Percentiles rank a stretch among this genome's conserved stretches.
These are phyloP conservation scores for Porphyrio hochstetteri DNA, from an alignment of 2,113 vertebrate species.

Conservation along the genomic window DNA sequence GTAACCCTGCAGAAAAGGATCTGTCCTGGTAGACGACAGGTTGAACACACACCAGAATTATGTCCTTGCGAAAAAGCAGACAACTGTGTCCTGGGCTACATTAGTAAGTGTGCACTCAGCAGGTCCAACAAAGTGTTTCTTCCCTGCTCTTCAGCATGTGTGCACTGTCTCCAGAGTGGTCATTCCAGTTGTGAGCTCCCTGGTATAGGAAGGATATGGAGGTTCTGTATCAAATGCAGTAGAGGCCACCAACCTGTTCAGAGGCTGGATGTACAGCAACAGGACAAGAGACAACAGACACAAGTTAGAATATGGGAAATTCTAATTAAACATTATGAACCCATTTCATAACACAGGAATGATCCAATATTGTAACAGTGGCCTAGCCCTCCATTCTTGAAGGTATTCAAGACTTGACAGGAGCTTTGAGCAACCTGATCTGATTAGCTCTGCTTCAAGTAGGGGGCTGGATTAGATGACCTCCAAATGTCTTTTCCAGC, in stretches of 20 bases:
- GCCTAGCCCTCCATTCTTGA: neutral
- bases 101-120: neutral
- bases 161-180: neutral
- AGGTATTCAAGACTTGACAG: neutral
- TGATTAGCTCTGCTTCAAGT: neutral
- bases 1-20: neutral
- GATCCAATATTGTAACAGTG: neutral
- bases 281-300: neutral
- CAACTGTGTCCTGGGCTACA: accelerated
- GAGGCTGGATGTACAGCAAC: neutral
- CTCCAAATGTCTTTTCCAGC: neutral
- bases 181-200: neutral
- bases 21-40: neutral
- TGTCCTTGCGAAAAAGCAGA: neutral
- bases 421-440: neutral
- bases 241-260: neutral
- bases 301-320: neutral
- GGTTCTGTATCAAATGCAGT: neutral
- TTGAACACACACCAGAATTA: neutral
- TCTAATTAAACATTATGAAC: neutral
- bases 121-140: neutral
- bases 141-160: neutral
- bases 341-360: neutral
- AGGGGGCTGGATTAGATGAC: neutral
- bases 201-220: neutral